Percentiles rank a stretch among this genome's conserved stretches.
Evolutionary conservation across 2,113 vertebrate genomes (phyloP).

Genomic region (Circaetus cinerascens): DNA sequence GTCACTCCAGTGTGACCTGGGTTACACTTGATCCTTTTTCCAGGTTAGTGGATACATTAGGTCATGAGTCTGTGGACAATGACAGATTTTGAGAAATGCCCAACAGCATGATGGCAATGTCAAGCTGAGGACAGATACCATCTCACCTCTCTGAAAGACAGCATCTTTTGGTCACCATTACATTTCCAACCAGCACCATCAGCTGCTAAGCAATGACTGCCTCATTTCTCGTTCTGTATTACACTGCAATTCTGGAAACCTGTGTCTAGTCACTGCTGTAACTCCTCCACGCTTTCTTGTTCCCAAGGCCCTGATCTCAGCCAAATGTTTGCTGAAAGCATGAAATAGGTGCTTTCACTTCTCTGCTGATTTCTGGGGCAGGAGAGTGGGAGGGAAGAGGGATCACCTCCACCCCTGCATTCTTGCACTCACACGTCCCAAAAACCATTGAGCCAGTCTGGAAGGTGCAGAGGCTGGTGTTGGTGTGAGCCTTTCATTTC

Average conservation of each 20-base stretch:
- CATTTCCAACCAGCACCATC: background rate
- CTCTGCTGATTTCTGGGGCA: background rate
- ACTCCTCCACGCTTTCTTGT: background rate
- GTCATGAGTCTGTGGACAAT: background rate
- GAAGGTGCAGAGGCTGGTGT: background rate
- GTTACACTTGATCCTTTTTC: background rate
- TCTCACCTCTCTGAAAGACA: background rate
- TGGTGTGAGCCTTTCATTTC: background rate
- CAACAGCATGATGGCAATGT: background rate
- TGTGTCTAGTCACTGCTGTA: background rate
- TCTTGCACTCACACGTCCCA: rapidly evolving
- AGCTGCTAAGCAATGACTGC: background rate
- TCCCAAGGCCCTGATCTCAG: background rate
- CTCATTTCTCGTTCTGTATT: background rate
- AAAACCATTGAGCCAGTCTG: background rate
- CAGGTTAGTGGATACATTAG: background rate
- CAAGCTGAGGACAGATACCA: background rate
- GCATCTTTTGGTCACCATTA: background rate
- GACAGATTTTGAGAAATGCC: background rate
- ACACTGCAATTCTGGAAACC: background rate
- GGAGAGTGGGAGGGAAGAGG: background rate
- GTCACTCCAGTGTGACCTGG: background rate
- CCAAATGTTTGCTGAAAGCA: background rate
- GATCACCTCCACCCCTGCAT: background rate
- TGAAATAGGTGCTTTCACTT: background rate